Evolutionary conservation across 1,140 invertebrate species (phyloP).

Genomic region (Heliconius hewitsoni): DNA sequence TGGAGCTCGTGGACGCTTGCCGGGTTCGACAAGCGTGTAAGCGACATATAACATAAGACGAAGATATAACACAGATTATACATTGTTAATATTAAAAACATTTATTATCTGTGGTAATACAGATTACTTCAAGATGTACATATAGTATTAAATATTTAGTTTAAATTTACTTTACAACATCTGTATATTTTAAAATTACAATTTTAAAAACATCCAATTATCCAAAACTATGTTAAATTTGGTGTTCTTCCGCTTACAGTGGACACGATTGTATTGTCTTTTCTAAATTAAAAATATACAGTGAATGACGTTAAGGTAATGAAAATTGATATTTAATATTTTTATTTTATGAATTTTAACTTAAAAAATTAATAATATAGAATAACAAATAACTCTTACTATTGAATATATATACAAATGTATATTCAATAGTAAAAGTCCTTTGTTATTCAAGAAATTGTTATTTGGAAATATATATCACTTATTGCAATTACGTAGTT

Average conservation of each 20-base stretch:
- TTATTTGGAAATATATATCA: no score
- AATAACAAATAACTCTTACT: no score
- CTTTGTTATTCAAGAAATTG: no score
- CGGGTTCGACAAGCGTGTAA: no score
- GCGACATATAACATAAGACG: neutral
- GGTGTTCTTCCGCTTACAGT: conserved; percentile 20
- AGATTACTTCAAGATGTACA: conserved; percentile 8
- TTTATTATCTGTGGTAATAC: neutral
- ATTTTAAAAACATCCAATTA: conserved; percentile 14
- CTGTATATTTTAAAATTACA: conserved; percentile 14
- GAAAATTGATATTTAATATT: no score
- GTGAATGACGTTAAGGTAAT: no score
- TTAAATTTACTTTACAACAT: conserved; percentile 15
- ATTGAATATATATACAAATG: no score
- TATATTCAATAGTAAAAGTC: no score
- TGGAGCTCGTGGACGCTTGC: no score
- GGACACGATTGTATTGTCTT: conserved; percentile 2
- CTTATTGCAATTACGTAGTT: no score
- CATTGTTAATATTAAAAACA: neutral
- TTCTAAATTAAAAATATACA: neutral
- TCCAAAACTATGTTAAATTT: conserved; percentile 21
- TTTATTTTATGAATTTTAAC: no score
- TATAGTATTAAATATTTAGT: neutral
- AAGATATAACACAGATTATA: conserved; percentile 5
- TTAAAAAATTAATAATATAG: no score